Evolutionary conservation across 2,113 vertebrate species (phyloP).

Genomic region (Propithecus coquereli): DNA sequence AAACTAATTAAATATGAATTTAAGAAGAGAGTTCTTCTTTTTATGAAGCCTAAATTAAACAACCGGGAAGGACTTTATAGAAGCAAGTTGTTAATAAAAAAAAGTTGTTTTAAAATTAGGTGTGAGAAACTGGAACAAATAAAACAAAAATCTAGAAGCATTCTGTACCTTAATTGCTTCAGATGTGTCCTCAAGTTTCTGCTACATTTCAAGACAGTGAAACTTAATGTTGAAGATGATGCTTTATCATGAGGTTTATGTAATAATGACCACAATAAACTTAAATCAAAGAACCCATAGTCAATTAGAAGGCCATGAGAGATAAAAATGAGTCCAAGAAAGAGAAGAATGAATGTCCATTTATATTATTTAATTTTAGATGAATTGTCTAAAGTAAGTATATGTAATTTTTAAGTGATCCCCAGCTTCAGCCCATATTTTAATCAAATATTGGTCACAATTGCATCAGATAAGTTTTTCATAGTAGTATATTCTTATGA

Average conservation of each 20-base stretch:
- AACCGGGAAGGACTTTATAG: not conserved
- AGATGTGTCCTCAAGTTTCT: not conserved
- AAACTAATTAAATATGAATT: not conserved
- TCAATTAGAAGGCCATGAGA: not conserved
- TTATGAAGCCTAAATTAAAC: not conserved
- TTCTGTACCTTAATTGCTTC: not conserved
- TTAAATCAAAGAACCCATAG: not conserved
- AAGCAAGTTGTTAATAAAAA: not conserved
- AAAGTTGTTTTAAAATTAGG: not conserved
- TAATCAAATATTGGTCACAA: not conserved
- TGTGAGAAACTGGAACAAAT: not conserved
- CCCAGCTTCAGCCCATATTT: not conserved
- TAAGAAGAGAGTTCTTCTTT: not conserved
- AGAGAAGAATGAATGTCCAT: not conserved
- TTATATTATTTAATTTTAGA: not conserved
- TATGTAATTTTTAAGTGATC: not conserved
- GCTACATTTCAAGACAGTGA: not conserved
- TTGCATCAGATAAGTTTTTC: not conserved
- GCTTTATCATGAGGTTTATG: not conserved
- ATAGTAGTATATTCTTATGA: not conserved
- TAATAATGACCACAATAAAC: not conserved
- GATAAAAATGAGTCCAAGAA: not conserved
- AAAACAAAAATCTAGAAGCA: not conserved
- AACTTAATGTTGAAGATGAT: not conserved
- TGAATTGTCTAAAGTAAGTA: not conserved